Percentiles rank a stretch among this genome's conserved stretches.
phyloP scores from a whole-genome alignment of 2,888 invertebrate species.

The Calliphora vomitoria region DNA sequence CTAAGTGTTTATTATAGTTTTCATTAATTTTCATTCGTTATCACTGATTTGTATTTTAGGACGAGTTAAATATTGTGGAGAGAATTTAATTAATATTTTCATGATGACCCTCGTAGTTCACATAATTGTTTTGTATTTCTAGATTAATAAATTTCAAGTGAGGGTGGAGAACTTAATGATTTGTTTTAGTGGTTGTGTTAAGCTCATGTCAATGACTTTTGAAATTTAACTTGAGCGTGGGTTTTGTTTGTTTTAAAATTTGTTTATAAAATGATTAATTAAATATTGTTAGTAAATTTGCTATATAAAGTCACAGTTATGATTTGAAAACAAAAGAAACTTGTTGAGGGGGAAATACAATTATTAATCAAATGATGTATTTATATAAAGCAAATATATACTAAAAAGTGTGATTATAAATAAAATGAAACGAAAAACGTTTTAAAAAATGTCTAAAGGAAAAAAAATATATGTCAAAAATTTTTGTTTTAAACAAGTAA shows the following conservation, averaged over 20 bases:
- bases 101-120: not conserved
- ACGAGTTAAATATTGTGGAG: too few relatives aligned
- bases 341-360: not conserved
- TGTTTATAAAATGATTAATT: constrained; percentile 31
- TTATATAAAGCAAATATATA: not conserved
- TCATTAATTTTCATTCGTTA: too few relatives aligned
- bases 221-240: constrained; percentile 15
- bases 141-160: constrained; percentile 20
- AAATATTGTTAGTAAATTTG: constrained; percentile 16
- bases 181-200: not conserved
- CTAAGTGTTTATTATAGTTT: too few relatives aligned
- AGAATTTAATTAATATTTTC: too few relatives aligned
- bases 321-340: not conserved
- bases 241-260: not conserved
- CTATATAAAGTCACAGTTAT: not conserved
- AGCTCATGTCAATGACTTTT: constrained; percentile 53
- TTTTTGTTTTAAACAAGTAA: too few relatives aligned
- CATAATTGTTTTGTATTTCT: not conserved
- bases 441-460: too few relatives aligned
- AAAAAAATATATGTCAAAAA: too few relatives aligned
- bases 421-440: too few relatives aligned
- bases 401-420: too few relatives aligned
- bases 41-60: too few relatives aligned
- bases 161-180: constrained; percentile 48
- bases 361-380: not conserved